Evolutionary conservation across 2,888 invertebrate species (phyloP).

Genomic region (Dichetophora obliterata): DNA sequence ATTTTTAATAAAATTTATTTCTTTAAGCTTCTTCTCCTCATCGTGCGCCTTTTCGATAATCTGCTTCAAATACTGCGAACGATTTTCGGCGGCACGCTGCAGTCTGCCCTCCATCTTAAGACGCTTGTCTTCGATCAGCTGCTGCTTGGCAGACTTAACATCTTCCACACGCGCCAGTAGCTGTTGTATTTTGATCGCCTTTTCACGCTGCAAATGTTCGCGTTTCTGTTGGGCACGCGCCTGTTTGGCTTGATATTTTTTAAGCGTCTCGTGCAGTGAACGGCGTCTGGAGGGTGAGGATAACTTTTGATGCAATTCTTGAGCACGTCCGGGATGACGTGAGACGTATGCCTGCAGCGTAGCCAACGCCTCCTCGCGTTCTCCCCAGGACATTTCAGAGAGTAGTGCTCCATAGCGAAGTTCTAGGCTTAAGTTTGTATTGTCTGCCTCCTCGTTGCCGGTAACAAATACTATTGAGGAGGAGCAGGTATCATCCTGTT

Average conservation of each 20-base stretch:
- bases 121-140: slow-evolving; percentile 86
- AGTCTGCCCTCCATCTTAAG: slow-evolving; percentile 80
- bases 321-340: slow-evolving; percentile 91
- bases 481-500: slow-evolving; percentile 51
- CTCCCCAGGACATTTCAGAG: slow-evolving; percentile 86
- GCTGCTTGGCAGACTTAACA: slow-evolving; percentile 86
- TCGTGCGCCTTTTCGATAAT: slow-evolving; percentile 96
- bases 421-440: slow-evolving; percentile 73
- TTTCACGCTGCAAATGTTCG: slow-evolving; percentile 84
- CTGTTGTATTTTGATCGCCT: slow-evolving; percentile 87
- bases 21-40: slow-evolving; percentile 95
- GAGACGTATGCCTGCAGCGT: slow-evolving; percentile 83
- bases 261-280: slow-evolving; percentile 85
- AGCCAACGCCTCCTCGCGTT: slow-evolving; percentile 84
- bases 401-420: slow-evolving; percentile 79
- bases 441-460: slow-evolving; percentile 58
- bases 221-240: slow-evolving; percentile 91
- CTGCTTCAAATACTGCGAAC: slow-evolving; percentile 82
- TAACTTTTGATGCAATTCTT: slow-evolving; percentile 93
- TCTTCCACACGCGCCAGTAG: slow-evolving; percentile 88
- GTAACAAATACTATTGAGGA: slow-evolving; percentile 63
- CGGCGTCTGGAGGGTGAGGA: slow-evolving; percentile 91
- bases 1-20: slow-evolving; percentile 97
- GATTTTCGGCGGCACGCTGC: slow-evolving; percentile 91
- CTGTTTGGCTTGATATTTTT: slow-evolving; percentile 89